Evolutionary conservation across 1,140 invertebrate species (phyloP).

Genomic region (Eriocheir sinensis): DNA sequence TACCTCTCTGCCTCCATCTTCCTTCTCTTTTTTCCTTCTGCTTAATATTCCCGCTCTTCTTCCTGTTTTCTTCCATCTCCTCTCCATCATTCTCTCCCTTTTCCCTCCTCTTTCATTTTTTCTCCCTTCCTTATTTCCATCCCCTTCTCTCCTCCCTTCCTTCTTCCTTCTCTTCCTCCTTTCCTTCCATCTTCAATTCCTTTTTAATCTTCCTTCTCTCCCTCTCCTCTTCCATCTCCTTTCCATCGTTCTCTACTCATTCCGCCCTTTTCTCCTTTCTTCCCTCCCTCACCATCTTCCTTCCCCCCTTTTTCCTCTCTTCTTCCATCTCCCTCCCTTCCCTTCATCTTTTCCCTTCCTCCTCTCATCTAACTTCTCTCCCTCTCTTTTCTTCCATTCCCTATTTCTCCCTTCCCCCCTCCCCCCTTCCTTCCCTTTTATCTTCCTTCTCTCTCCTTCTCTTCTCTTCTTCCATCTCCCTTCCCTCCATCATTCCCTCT

Average conservation of each 20-base stretch:
- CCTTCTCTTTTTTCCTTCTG: not conserved
- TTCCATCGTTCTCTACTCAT: slow-evolving; percentile 14
- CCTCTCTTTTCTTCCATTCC: not conserved
- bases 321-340: not conserved
- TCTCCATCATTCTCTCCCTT: not conserved
- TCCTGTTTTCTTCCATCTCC: not conserved
- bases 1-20: not conserved
- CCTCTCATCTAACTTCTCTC: not conserved
- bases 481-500: not conserved
- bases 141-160: not conserved
- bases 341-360: not conserved
- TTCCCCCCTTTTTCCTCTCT: not conserved
- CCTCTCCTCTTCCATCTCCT: not conserved
- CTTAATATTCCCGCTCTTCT: not conserved
- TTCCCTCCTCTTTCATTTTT: not conserved
- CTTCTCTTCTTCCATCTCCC: too few species aligned
- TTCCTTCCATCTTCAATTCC: not conserved
- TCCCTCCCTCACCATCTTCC: not conserved
- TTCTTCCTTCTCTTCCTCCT: not conserved
- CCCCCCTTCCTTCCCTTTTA: not conserved
- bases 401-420: not conserved
- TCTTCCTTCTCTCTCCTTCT: too few species aligned
- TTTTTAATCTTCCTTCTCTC: not conserved
- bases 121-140: not conserved
- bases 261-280: not conserved